A percentile compares a stretch with the other conserved stretches of the same genome.
Evolutionary conservation across 2,888 invertebrate genomes (phyloP).

Genomic region (Drosophila kanekoi): DNA sequence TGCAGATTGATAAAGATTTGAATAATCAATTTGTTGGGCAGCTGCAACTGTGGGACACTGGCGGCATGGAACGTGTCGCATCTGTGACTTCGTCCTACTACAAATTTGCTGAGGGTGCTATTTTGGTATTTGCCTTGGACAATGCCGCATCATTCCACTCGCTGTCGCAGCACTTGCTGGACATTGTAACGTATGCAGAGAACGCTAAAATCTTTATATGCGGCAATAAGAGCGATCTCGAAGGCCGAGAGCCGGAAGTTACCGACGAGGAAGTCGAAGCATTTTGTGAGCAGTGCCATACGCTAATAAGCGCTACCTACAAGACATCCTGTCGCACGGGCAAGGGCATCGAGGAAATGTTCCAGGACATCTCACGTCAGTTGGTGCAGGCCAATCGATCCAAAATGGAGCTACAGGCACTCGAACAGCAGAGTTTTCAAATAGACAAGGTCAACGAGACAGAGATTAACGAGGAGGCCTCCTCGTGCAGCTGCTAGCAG

Average conservation of each 20-base stretch:
- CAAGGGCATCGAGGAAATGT: conserved; percentile 95
- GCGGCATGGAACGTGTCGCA: conserved; percentile 98
- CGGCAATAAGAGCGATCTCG: conserved; percentile 95
- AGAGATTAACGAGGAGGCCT: conserved; percentile 85
- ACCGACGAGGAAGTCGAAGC: conserved; percentile 95
- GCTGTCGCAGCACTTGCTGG: conserved; percentile 95
- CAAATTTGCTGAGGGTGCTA: conserved; percentile 97
- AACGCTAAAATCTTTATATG: conserved; percentile 98
- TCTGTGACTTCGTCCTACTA: conserved; percentile 98
- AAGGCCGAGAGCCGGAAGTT: conserved; percentile 90
- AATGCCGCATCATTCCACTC: conserved; percentile 97
- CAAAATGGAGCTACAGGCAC: conserved; percentile 92
- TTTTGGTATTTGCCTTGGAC: conserved; percentile 95
- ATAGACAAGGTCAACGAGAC: conserved; percentile 87
- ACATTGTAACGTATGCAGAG: conserved; percentile 97
- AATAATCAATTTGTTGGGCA: conserved; percentile 82
- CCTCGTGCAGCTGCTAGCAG: conserved; percentile 84
- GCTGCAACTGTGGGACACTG: conserved; percentile 98
- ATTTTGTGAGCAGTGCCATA: conserved; percentile 97
- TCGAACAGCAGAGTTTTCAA: conserved; percentile 92
- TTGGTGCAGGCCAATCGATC: conserved; percentile 92
- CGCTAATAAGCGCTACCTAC: conserved; percentile 94
- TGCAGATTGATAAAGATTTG: background rate
- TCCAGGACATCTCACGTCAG: conserved; percentile 93
- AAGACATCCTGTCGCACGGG: conserved; percentile 96